These are phyloP conservation scores for Neodiprion virginianus DNA, from an alignment of 1,140 invertebrate species.

Conservation along the genomic window DNA sequence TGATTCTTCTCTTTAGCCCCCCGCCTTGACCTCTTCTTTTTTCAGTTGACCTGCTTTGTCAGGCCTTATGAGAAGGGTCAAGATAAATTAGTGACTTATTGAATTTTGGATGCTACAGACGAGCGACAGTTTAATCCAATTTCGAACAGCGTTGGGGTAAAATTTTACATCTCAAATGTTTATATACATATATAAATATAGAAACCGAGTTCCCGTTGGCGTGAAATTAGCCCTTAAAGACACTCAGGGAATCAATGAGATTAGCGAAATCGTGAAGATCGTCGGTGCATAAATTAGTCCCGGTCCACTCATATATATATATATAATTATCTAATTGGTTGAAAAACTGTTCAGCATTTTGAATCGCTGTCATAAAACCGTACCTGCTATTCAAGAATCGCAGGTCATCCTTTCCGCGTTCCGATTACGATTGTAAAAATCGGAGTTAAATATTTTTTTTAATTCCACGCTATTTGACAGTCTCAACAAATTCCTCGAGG, in stretches of 20 bases:
- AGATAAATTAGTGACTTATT: slow-evolving; percentile 11
- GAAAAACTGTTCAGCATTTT: too few species aligned
- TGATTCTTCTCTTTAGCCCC: too few species aligned
- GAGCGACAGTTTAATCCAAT: slow-evolving; percentile 12
- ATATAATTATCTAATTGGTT: too few species aligned
- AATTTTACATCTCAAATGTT: not conserved
- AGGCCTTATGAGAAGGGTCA: not conserved
- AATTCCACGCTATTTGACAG: too few species aligned
- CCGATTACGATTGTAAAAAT: too few species aligned
- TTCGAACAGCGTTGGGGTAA: not conserved
- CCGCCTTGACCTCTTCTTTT: not conserved
- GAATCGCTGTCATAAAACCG: too few species aligned
- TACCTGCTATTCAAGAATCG: too few species aligned
- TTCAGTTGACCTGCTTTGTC: not conserved
- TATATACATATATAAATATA: not conserved
- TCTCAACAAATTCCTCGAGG: too few species aligned
- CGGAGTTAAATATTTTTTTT: too few species aligned
- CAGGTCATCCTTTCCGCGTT: too few species aligned
- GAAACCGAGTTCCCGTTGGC: not conserved
- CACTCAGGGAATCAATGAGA: not conserved
- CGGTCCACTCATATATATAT: too few species aligned
- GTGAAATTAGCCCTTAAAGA: not conserved
- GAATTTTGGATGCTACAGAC: not conserved
- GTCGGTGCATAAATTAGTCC: too few species aligned
- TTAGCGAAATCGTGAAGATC: not conserved